Conservation (phyloP, 2,888 invertebrate genomes). For the Empis stercorea region DNA sequence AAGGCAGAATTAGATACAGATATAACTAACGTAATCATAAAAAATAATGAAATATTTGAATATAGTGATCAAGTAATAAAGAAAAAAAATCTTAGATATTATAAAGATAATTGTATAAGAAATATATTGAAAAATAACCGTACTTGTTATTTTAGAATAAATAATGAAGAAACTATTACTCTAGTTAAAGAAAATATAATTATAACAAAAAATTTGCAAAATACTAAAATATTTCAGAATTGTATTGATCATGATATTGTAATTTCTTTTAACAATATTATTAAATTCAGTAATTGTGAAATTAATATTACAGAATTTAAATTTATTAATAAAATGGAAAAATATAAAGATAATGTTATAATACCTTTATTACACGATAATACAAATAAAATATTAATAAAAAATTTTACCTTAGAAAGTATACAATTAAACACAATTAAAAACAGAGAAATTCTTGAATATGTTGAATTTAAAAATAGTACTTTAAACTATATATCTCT, state of each 20-base stretch:
- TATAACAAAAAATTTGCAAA: not conserved
- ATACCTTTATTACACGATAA: not conserved
- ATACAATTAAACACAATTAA: not conserved
- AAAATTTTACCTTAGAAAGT: not conserved
- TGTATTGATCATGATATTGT: not conserved
- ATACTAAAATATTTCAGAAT: not conserved
- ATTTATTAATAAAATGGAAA: not conserved
- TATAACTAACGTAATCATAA: not conserved
- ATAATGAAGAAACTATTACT: no score
- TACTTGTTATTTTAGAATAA: no score
- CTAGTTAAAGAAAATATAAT: not conserved
- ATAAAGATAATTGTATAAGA: not conserved
- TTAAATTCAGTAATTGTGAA: conserved; percentile 2
- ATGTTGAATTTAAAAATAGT: not conserved
- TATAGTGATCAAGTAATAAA: not conserved
- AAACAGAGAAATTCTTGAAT: not conserved
- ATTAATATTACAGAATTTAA: not conserved
- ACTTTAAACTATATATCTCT: no score
- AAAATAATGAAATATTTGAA: not conserved
- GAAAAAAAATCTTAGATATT: not conserved
- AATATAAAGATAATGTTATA: not conserved
- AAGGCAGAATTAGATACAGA: not conserved
- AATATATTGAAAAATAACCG: not conserved
- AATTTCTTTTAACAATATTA: not conserved
- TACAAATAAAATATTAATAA: not conserved